Evolutionary conservation across 2,888 invertebrate species (phyloP), one percentile per base, ranked within the genome.

Genomic region (Opisthograptis luteolata): DNA sequence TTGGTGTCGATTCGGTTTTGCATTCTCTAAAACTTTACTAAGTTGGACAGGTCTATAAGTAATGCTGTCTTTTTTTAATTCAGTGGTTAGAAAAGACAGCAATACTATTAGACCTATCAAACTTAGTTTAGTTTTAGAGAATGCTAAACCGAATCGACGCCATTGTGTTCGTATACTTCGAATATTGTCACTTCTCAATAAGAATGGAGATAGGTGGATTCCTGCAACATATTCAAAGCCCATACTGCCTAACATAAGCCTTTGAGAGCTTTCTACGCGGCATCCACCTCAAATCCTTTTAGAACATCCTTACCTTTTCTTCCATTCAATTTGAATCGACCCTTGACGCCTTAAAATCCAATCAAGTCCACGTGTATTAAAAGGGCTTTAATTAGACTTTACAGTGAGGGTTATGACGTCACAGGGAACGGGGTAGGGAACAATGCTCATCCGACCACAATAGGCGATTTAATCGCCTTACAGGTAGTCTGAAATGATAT

Each of bases 291-390:
- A 5, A 41, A 43, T 44, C 46, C 42, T 46, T 55, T 50, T 45
- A 45, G 6, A 20, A 17, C 22, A 37, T 31, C 39, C 35, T 24
- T 34, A 19, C 34, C 14, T 27, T 28, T 10, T 30, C 36, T 48
- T 60, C 56, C 60, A 53, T 62, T 68, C 63, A 64, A 62, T 64
- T 71, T 70, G 68, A 66, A 70, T 65, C 60, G 60, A 63, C 67
- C 66, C 68, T 66, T 73, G 70, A 66, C 77, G 73, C 77, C 79
- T 79, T 74, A 72, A 73, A 79, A 83, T 79, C 81, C 79, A 84
- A 84, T 84, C 84, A 80, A 66, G 67, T 51, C 56, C 62, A 59
- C 43, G 62, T 57, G 54, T 69, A 73, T 76, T 76, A 44, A 77
- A 76, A 71, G 65, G 67, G 68, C 67, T 77, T 84, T 83, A 82